Conservation (phyloP, 2,797 vertebrate genomes). For the Gobionotothen gibberifrons region DNA sequence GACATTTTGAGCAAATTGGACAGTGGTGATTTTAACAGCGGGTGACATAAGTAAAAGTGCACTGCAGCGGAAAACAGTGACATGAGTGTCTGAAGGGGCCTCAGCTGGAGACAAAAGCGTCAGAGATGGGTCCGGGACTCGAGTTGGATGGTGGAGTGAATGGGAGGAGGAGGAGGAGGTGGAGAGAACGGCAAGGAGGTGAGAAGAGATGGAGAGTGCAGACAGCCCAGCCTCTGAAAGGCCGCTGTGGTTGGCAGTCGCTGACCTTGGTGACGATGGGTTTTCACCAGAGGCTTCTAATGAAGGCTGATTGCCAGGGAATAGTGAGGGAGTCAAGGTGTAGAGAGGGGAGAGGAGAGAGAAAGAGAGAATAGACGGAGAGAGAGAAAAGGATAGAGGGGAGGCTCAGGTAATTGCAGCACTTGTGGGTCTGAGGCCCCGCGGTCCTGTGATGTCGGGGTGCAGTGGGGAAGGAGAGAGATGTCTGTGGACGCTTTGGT, state of each 20-base stretch:
- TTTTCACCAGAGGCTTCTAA: slow-evolving; percentile 86
- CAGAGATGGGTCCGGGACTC: slow-evolving; percentile 63
- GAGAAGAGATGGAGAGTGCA: slow-evolving; percentile 71
- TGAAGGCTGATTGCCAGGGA: slow-evolving; percentile 87
- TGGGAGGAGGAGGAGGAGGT: slow-evolving; percentile 9
- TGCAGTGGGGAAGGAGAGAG: slow-evolving; percentile 80
- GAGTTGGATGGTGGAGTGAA: slow-evolving; percentile 55
- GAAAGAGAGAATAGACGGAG: slow-evolving; percentile 39
- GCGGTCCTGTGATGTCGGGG: slow-evolving; percentile 82
- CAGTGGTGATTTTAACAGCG: slow-evolving; percentile 70
- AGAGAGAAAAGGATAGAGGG: slow-evolving; percentile 73
- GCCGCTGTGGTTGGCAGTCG: slow-evolving; percentile 78
- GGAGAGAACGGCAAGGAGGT: slow-evolving; percentile 56
- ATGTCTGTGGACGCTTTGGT: slow-evolving; percentile 81
- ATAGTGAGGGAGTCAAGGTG: slow-evolving; percentile 77
- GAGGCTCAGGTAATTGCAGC: slow-evolving; percentile 87
- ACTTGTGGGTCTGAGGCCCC: slow-evolving; percentile 85
- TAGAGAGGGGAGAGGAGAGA: slow-evolving; percentile 33
- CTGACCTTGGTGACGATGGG: slow-evolving; percentile 86
- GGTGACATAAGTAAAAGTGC: slow-evolving; percentile 74
- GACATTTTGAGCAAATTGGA: slow-evolving; percentile 73
- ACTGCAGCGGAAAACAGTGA: slow-evolving; percentile 70
- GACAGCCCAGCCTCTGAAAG: slow-evolving; percentile 78
- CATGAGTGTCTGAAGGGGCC: slow-evolving; percentile 70
- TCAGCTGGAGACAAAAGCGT: slow-evolving; percentile 78